These are phyloP conservation scores for Dreissena rostriformis DNA, from an alignment of 1,140 invertebrate species.

Conservation along the genomic window DNA sequence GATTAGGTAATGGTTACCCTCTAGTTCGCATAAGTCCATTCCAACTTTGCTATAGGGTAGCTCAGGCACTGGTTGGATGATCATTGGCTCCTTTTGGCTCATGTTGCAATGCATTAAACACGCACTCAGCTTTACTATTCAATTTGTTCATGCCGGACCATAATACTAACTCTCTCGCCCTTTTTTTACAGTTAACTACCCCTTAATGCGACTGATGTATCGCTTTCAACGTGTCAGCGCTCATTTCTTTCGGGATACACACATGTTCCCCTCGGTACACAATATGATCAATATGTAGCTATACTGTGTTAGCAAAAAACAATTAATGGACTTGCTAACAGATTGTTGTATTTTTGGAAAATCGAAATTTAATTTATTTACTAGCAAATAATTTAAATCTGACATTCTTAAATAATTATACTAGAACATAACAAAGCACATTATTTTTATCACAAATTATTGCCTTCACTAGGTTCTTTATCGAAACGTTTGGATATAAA, in stretches of 20 bases:
- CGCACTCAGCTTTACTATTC: slow-evolving; percentile 76
- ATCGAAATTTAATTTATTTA: too few relatives aligned
- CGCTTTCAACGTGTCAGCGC: slow-evolving; percentile 13
- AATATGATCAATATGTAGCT: slow-evolving; percentile 53
- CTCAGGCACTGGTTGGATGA: slow-evolving; percentile 35
- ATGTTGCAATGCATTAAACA: slow-evolving; percentile 73
- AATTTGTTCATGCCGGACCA: slow-evolving; percentile 81
- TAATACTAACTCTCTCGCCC: slow-evolving; percentile 78
- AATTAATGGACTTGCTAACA: too few relatives aligned
- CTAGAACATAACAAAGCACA: too few relatives aligned
- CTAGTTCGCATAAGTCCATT: slow-evolving; percentile 53
- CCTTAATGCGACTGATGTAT: slow-evolving; percentile 77
- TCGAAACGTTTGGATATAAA: too few relatives aligned
- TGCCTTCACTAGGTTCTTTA: too few relatives aligned
- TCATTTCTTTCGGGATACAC: slow-evolving; percentile 22
- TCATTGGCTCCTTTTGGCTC: slow-evolving; percentile 59
- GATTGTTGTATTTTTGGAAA: too few relatives aligned
- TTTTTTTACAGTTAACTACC: slow-evolving; percentile 71
- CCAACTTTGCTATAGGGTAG: slow-evolving; percentile 53
- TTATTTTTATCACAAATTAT: too few relatives aligned
- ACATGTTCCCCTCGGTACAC: slow-evolving; percentile 34
- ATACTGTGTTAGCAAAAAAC: too few relatives aligned
- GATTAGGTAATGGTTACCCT: slow-evolving; percentile 50
- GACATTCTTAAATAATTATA: too few relatives aligned
- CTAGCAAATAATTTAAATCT: too few relatives aligned